phyloP scores from a whole-genome alignment of 2,113 vertebrate species.

The Pituophis catenifer region DNA sequence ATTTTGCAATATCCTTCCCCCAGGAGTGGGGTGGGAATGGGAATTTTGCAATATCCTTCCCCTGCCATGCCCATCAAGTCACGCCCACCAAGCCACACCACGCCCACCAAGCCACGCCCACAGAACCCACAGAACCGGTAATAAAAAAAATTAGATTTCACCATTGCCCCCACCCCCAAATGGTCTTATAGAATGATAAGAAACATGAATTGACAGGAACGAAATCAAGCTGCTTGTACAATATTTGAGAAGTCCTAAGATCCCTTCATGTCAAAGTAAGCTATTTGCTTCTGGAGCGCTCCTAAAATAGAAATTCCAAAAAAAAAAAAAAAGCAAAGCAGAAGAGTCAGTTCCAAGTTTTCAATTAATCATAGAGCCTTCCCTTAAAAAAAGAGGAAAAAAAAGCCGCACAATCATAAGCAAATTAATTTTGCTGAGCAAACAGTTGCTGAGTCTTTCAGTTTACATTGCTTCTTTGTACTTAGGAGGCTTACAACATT shows the following conservation, averaged over 20 bases:
- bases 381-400: not conserved
- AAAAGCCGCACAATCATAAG: not conserved
- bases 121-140: too few relatives aligned
- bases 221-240: conserved; percentile 1
- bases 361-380: not conserved
- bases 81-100: too few relatives aligned
- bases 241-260: accelerated
- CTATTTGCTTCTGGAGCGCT: not conserved
- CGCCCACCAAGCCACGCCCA: too few relatives aligned
- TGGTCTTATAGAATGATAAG: not conserved
- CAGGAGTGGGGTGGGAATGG: too few relatives aligned
- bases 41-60: too few relatives aligned
- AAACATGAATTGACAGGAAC: not conserved
- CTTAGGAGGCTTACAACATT: not conserved
- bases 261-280: not conserved
- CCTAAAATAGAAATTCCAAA: not conserved
- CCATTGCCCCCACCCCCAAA: too few relatives aligned
- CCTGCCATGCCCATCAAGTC: too few relatives aligned
- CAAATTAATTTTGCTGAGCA: conserved; percentile 42
- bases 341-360: not conserved
- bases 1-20: too few relatives aligned
- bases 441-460: conserved; percentile 27
- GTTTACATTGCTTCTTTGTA: conserved; percentile 39
- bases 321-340: not conserved
- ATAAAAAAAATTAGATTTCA: too few relatives aligned